Percentiles rank a stretch among this genome's conserved stretches.
Conservation (phyloP, 2,797 vertebrate species). For the Hipposideros larvatus region DNA sequence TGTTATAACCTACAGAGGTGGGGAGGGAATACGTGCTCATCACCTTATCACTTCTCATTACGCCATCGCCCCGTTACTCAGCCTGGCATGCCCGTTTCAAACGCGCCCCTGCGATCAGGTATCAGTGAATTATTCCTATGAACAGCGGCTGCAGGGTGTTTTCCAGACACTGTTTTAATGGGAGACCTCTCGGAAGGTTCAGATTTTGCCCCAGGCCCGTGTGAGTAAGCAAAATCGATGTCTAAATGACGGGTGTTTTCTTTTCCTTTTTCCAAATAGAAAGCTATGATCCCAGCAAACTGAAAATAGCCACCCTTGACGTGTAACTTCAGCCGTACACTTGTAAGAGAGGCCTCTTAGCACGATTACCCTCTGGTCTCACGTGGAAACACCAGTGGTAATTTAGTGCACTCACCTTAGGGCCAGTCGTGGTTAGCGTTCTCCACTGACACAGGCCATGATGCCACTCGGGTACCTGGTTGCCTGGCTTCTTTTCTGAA, state of each 20-base stretch:
- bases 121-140: slow-evolving; percentile 79
- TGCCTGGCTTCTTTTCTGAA: neutral
- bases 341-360: neutral
- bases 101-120: slow-evolving; percentile 71
- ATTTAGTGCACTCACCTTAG: neutral
- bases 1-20: neutral
- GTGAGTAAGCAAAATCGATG: slow-evolving; percentile 52
- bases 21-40: neutral
- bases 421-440: neutral
- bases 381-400: rapidly evolving
- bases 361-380: neutral
- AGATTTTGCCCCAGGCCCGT: slow-evolving; percentile 56
- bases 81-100: neutral
- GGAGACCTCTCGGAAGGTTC: neutral
- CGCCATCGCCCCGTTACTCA: neutral
- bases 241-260: neutral
- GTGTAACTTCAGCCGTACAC: neutral
- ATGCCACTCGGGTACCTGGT: too few species aligned
- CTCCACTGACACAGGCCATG: neutral
- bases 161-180: slow-evolving; percentile 73
- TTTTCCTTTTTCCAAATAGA: neutral
- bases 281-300: neutral
- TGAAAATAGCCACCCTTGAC: neutral
- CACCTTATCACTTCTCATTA: neutral
- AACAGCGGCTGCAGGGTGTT: slow-evolving; percentile 70